A percentile compares a stretch with the other conserved stretches of the same genome.
These are phyloP conservation scores for Nematostella vectensis DNA, from an alignment of 92 coral and sea anemone genomes.

Conservation along the genomic window DNA sequence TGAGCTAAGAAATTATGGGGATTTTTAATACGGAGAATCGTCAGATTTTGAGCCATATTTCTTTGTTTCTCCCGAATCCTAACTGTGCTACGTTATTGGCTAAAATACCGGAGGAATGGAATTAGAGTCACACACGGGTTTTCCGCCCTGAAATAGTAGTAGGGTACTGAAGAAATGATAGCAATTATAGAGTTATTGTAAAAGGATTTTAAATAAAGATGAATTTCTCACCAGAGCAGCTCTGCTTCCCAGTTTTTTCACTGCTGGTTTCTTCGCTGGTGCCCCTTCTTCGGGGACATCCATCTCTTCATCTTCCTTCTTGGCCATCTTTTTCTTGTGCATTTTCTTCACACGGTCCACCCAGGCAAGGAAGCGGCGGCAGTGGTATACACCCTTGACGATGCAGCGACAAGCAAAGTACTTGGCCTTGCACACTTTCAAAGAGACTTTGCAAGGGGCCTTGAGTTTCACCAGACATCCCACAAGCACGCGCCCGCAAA, in stretches of 20 bases:
- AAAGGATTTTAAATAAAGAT: too few relatives aligned
- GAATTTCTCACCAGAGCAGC: background rate
- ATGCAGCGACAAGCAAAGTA: slow-evolving; percentile 22
- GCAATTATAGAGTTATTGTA: too few relatives aligned
- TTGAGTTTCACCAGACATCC: slow-evolving; percentile 14
- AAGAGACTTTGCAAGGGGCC: slow-evolving; percentile 2
- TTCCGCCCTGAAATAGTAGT: too few relatives aligned
- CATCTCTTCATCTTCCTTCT: slow-evolving; percentile 6
- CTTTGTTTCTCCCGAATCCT: too few relatives aligned
- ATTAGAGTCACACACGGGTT: too few relatives aligned
- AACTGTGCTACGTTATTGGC: too few relatives aligned
- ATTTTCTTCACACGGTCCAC: slow-evolving; percentile 5
- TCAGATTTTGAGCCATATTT: too few relatives aligned
- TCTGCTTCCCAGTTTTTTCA: background rate
- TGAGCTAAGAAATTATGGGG: too few relatives aligned
- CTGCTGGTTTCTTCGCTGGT: background rate
- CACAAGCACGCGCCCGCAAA: slow-evolving; percentile 16
- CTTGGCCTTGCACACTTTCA: slow-evolving; percentile 12
- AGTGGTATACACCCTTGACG: slow-evolving; percentile 5
- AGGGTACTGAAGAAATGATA: too few relatives aligned
- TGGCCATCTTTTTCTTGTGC: slow-evolving; percentile 2
- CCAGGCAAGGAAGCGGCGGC: slow-evolving; percentile 8
- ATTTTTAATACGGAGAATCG: too few relatives aligned
- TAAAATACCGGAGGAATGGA: too few relatives aligned
- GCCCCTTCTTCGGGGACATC: background rate